Evolutionary conservation across 2,797 vertebrate genomes (phyloP).

Genomic region (Poecilia velifera): DNA sequence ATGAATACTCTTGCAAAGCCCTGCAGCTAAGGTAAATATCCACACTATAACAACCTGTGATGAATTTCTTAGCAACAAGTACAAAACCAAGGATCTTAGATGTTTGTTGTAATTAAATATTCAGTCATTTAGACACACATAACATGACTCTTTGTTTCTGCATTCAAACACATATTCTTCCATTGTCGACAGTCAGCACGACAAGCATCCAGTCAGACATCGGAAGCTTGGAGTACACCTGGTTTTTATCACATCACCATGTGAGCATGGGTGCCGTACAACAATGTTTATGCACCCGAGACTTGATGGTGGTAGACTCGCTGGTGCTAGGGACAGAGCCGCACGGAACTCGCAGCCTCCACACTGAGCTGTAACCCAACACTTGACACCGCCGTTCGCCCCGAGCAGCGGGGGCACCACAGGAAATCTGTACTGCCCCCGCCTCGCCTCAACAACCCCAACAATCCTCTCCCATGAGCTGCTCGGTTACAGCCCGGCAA

Average conservation of each 20-base stretch:
- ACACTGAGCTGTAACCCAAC: conserved; percentile 71
- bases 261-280: background rate
- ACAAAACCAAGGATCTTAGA: background rate
- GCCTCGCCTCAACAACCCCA: conserved; percentile 4
- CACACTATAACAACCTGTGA: background rate
- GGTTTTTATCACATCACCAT: background rate
- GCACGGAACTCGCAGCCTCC: conserved; percentile 25
- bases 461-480: conserved; percentile 39
- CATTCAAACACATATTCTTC: background rate
- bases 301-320: conserved; percentile 21
- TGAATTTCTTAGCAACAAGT: background rate
- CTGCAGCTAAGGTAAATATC: background rate
- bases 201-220: background rate
- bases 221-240: background rate
- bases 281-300: background rate
- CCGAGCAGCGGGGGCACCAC: conserved; percentile 65
- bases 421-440: conserved; percentile 60
- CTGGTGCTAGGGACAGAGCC: conserved; percentile 28
- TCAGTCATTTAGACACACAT: conserved; percentile 17
- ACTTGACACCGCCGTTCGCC: conserved; percentile 71
- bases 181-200: background rate
- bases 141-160: background rate
- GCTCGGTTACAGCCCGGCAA: conserved; percentile 55
- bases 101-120: conserved; percentile 13
- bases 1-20: background rate